phyloP scores from a whole-genome alignment of 2,888 invertebrate genomes.

The Lymantria monacha region DNA sequence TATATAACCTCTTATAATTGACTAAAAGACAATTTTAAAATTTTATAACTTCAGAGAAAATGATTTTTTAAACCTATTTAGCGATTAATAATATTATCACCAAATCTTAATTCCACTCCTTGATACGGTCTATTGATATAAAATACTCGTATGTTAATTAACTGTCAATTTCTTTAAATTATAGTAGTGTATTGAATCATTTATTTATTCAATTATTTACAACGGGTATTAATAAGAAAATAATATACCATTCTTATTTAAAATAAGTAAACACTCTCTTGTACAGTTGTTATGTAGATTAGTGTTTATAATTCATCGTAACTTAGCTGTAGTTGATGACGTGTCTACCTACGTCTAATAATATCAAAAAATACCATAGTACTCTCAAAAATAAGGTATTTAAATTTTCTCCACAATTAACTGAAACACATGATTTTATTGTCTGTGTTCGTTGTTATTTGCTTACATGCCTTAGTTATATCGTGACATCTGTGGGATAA shows the following conservation, averaged over 20 bases:
- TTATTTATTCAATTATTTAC: not conserved
- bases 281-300: constrained; percentile 72
- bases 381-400: too few species aligned
- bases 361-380: constrained; percentile 5
- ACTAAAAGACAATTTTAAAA: constrained; percentile 10
- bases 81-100: too few species aligned
- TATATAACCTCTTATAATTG: not conserved
- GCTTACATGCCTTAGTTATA: too few species aligned
- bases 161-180: not conserved
- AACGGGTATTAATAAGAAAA: constrained; percentile 33
- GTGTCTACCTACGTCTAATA: constrained; percentile 8
- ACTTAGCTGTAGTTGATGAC: constrained; percentile 25
- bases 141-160: too few species aligned
- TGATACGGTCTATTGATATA: too few species aligned
- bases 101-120: too few species aligned
- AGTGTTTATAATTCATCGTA: constrained; percentile 34
- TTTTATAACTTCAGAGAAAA: too few species aligned
- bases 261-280: constrained; percentile 24
- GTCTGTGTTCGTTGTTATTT: too few species aligned
- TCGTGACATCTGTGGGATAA: too few species aligned
- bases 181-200: not conserved
- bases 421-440: too few species aligned
- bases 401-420: too few species aligned
- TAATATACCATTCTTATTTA: constrained; percentile 29
- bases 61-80: too few species aligned